Evolutionary conservation across 37 sponge, comb jelly and placozoan species (phyloP), one percentile per base, ranked within the genome.

Genomic region (Crambe crambe): DNA sequence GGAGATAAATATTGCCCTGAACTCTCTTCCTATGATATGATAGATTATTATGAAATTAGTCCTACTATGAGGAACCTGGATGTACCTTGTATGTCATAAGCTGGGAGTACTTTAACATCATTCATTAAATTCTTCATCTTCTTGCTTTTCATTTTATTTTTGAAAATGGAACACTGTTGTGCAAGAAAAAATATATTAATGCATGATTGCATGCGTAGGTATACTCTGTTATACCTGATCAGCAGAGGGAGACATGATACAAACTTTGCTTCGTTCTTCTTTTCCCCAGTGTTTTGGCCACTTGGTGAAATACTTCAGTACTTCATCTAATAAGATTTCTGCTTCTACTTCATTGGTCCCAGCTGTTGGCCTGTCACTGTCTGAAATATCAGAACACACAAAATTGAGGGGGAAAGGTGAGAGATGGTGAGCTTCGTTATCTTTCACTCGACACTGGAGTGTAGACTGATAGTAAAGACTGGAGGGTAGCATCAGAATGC

Each of bases 381-480:
- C 32, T 34, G 25, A 18, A 18, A 65, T 26, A 43, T 56, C 70
- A 2, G 83, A 70, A 44, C 92, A 92, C 37, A 84, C 72, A 70
- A 92, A 92, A 22, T 61, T 36, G 23, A 92, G 68, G n/a, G 92
- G 85, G 31, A 59, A 80, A 0, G 56, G 67, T 39, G 77, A 59
- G 6, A 68, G 51, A 34, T 84, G 85, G 71, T 87, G 92, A n/a
- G 79, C 29, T 20, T 65, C 66, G 3, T 34, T 65, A 34, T 65
- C 66, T 65, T 30, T 41, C 23, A 61, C 71, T 36, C 58, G 29
- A 51, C 71, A 71, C 47, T 61, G 71, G 6, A 92, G 79, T 29
- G 82, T 68, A 4, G 93, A 88, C 29, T 64, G 63, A 31, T 88
- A 92, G 57, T 87, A 92, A 1, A 92, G 82, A 25, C 80, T 44